Conservation (phyloP, 2,113 vertebrate genomes). For the Carlito syrichta region DNA sequence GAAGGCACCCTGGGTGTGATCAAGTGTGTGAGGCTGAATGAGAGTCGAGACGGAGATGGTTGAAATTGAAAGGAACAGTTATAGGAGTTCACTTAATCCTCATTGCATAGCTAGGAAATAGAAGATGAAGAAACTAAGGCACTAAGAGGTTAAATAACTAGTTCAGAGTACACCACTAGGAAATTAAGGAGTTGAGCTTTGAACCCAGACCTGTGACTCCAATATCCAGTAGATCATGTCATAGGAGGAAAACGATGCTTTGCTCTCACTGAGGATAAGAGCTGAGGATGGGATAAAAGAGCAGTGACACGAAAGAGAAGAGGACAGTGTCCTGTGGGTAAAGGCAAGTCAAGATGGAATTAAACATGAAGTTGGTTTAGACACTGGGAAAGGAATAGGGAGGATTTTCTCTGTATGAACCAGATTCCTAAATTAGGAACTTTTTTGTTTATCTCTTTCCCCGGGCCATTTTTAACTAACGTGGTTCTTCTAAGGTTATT, state of each 20-base stretch:
- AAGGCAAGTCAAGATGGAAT: neutral
- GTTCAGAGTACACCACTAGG: neutral
- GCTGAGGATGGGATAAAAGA: neutral
- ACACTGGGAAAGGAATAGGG: neutral
- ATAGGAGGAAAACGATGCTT: neutral
- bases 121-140: neutral
- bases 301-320: neutral
- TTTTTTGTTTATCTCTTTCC: neutral
- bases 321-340: neutral
- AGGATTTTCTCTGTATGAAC: neutral
- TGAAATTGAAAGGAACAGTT: conserved; percentile 49
- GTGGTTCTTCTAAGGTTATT: neutral
- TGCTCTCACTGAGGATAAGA: neutral
- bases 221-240: neutral
- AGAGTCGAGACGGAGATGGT: conserved; percentile 8
- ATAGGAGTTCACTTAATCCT: neutral
- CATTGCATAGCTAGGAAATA: neutral
- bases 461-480: neutral
- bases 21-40: conserved; percentile 27
- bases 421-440: neutral
- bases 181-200: neutral
- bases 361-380: neutral
- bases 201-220: neutral
- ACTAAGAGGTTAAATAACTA: neutral
- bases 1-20: conserved; percentile 11